Base-by-base conservation (phyloP, 2,888 invertebrate genomes). In the Neoascia interrupta region DNA sequence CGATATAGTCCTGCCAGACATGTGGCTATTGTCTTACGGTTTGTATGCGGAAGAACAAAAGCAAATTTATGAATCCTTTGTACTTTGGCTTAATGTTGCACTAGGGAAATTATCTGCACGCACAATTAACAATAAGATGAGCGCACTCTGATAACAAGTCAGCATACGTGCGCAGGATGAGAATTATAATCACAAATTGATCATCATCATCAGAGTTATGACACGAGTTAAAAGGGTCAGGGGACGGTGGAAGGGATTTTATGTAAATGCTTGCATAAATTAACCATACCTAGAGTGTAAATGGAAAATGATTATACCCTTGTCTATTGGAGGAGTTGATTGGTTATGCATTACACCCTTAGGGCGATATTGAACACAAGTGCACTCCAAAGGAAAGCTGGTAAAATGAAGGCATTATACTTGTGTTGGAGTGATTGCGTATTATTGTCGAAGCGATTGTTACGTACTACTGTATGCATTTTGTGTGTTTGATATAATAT, bases 131-230 rank as follows among this genome's bases (percentile, higher is more conserved):
- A 31, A 15, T 36, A 15, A 39, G 45, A 18, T 19, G 41, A 41
- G 53, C 19, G 31, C 39, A 61, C n/a, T n/a, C n/a, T 23, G 19
- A 39, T 13, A 51, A 51, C 61, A 75, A 63, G 26, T 43, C 23
- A 21, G 43, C 51, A 45, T 31, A 36, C 56, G 53, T 56, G 41
- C 21, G 19, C 31, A 16, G 68, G 37, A 53, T 64, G 39, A 51
- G n/a, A 64, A 76, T 76, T 76, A 64, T 70, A 76, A 76, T 76
- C 64, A 76, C 70, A 76, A 76, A 76, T 70, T 70, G 76, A 64
- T 64, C 70, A 70, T 76, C 64, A 58, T n/a, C n/a, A n/a, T n/a
- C n/a, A n/a, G n/a, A n/a, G n/a, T n/a, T n/a, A n/a, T n/a, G n/a
- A n/a, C n/a, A n/a, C n/a, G n/a, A n/a, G n/a, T n/a, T n/a, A n/a